phyloP scores from a whole-genome alignment of 1,140 invertebrate genomes.

The Drosophila navojoa region DNA sequence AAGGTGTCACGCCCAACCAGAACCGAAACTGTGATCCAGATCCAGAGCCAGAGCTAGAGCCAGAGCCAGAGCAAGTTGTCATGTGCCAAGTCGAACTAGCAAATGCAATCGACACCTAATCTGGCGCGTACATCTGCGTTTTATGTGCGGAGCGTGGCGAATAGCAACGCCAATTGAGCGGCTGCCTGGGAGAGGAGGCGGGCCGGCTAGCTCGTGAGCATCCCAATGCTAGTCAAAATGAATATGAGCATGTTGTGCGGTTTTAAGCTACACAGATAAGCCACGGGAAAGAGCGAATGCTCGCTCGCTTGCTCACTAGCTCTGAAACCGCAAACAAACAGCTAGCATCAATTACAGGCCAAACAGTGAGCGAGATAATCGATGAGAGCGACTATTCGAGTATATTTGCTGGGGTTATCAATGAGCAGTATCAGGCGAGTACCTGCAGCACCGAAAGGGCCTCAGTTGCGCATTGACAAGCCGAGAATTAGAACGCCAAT shows the following conservation, averaged over 20 bases:
- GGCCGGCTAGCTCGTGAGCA: not conserved
- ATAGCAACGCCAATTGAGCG: conserved; percentile 2
- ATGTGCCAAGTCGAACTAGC: conserved; percentile 56
- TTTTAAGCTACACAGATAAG: conserved; percentile 28
- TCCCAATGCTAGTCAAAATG: conserved; percentile 10
- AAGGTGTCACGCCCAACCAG: conserved; percentile 25
- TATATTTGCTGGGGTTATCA: conserved; percentile 34
- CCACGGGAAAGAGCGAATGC: not conserved
- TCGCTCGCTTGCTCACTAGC: not conserved
- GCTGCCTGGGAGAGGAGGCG: not conserved
- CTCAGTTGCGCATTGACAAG: conserved; percentile 27
- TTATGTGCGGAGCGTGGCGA: conserved; percentile 30
- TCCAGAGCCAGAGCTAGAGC: conserved; percentile 3
- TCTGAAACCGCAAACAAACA: conserved; percentile 18
- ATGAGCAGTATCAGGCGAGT: not conserved
- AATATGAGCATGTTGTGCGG: conserved; percentile 31
- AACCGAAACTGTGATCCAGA: not conserved
- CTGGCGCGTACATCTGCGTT: conserved; percentile 32
- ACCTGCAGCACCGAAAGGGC: conserved; percentile 6
- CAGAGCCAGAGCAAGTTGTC: conserved; percentile 51
- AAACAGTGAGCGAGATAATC: conserved; percentile 18
- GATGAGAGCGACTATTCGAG: conserved; percentile 9
- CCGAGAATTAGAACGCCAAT: conserved; percentile 31
- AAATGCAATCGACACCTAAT: conserved; percentile 76
- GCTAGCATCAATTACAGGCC: conserved; percentile 31